Conservation (phyloP, 2,888 invertebrate genomes). For the Diplolepis rosae region DNA sequence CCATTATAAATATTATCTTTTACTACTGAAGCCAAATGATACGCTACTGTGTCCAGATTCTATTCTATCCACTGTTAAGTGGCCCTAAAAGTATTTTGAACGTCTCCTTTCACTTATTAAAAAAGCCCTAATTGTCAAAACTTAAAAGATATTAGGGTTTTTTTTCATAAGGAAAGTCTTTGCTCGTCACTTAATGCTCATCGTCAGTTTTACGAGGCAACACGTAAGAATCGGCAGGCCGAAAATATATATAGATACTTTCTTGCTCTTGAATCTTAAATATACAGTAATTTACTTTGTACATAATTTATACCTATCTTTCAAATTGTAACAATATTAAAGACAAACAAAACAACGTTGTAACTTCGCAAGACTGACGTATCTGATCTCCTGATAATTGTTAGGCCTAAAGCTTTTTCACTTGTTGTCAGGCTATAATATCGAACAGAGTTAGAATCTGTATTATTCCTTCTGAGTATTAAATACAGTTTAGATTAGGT, state of each 20-base stretch:
- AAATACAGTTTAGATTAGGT: too few relatives aligned
- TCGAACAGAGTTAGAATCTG: background rate
- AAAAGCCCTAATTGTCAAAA: too few relatives aligned
- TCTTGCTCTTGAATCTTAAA: background rate
- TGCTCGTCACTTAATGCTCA: constrained; percentile 33
- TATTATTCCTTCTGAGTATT: too few relatives aligned
- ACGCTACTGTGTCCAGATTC: constrained; percentile 35
- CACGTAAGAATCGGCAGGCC: constrained; percentile 11
- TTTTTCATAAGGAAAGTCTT: constrained; percentile 37
- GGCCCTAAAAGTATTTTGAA: constrained; percentile 1
- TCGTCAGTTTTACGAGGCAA: background rate
- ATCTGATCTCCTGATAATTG: background rate
- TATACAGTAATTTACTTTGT: constrained; percentile 8
- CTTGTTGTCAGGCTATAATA: too few relatives aligned
- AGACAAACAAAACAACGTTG: background rate
- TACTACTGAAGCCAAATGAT: constrained; percentile 46
- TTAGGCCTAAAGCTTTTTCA: background rate
- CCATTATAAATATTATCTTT: constrained; percentile 55
- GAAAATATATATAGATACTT: constrained; percentile 3
- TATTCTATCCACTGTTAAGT: background rate
- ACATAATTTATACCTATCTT: constrained; percentile 8
- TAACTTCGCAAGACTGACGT: background rate
- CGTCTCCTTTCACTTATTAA: background rate
- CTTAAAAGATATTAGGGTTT: background rate
- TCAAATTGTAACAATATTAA: background rate